Conservation (phyloP, 1,140 invertebrate species). For the Antheraea mylitta region DNA sequence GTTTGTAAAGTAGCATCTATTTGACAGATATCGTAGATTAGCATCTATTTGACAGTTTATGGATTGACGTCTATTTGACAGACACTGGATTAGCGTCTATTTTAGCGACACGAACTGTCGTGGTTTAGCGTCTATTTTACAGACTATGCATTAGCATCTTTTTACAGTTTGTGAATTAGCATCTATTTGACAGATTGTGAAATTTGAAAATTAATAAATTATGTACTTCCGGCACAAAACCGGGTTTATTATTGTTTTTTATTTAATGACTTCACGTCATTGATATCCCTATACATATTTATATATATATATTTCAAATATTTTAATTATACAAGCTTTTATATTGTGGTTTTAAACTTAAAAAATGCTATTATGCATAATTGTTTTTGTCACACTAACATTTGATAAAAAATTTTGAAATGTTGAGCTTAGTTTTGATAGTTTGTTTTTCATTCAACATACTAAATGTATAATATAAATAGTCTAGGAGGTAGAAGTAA, state of each 20-base stretch:
- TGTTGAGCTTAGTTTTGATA: too few relatives aligned
- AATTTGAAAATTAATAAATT: slow-evolving; percentile 72
- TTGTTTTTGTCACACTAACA: too few relatives aligned
- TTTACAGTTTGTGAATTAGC: slow-evolving; percentile 46
- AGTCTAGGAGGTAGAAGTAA: too few relatives aligned
- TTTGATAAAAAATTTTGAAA: too few relatives aligned
- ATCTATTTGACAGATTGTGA: slow-evolving; percentile 43
- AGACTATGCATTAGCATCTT: slow-evolving; percentile 40
- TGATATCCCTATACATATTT: background rate
- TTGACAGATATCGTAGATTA: background rate
- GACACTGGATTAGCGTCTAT: background rate
- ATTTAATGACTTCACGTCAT: slow-evolving; percentile 26
- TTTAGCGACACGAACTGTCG: too few relatives aligned
- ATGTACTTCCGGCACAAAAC: slow-evolving; percentile 48
- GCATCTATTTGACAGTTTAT: slow-evolving; percentile 40
- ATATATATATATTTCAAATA: too few relatives aligned
- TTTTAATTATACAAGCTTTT: too few relatives aligned
- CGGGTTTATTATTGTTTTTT: slow-evolving; percentile 45
- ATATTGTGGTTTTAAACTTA: too few relatives aligned
- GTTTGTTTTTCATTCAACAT: too few relatives aligned
- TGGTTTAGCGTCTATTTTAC: background rate
- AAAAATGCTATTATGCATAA: too few relatives aligned
- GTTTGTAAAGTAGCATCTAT: slow-evolving; percentile 46
- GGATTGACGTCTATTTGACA: slow-evolving; percentile 9
- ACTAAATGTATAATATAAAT: too few relatives aligned